phyloP scores from a whole-genome alignment of 2,888 invertebrate genomes.

The Cylloceria caligata region DNA sequence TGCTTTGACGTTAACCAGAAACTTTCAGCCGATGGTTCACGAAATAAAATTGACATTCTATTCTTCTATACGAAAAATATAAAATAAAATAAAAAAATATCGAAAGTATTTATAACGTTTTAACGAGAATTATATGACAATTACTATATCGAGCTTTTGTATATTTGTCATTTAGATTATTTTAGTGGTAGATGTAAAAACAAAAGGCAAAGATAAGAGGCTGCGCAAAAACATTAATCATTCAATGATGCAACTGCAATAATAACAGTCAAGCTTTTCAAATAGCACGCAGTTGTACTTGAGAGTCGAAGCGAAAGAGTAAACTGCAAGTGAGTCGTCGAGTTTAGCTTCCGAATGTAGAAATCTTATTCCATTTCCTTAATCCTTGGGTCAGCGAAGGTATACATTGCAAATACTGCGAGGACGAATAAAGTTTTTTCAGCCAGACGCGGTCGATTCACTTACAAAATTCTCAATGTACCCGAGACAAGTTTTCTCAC shows the following conservation, averaged over 20 bases:
- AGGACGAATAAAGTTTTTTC: conserved; percentile 30
- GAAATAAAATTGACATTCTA: neutral
- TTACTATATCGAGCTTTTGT: neutral
- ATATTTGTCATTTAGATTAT: neutral
- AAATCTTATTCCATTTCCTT: conserved; percentile 63
- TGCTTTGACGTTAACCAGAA: neutral
- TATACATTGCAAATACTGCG: conserved; percentile 37
- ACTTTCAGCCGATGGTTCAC: neutral
- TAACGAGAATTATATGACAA: neutral
- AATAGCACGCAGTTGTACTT: conserved; percentile 3
- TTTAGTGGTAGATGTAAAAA: neutral
- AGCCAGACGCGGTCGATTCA: neutral
- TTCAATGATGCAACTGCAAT: neutral
- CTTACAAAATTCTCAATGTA: conserved; percentile 16
- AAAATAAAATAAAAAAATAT: neutral
- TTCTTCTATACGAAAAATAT: neutral
- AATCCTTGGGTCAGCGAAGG: conserved; percentile 54
- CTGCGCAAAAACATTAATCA: neutral
- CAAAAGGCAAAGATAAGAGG: neutral
- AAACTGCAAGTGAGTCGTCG: conserved; percentile 45
- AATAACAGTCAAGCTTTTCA: neutral
- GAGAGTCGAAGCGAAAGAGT: conserved; percentile 46
- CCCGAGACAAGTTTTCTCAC: conserved; percentile 22
- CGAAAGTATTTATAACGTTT: neutral
- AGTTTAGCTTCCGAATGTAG: conserved; percentile 30